phyloP scores from a whole-genome alignment of 2,113 vertebrate species.

The Salvelinus sp. region DNA sequence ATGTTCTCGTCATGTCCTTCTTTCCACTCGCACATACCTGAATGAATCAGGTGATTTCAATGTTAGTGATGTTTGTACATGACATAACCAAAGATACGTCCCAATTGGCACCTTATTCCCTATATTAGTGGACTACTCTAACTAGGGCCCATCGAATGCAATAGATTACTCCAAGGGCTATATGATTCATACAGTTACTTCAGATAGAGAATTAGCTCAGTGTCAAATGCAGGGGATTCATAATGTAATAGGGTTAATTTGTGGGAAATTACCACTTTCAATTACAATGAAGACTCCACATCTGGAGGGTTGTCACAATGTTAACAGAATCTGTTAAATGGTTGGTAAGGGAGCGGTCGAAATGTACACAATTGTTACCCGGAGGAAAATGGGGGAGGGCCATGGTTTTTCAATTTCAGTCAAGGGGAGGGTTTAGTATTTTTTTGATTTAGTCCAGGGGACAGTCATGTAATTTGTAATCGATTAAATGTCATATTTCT shows the following conservation, averaged over 20 bases:
- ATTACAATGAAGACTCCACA: neutral
- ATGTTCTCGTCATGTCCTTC: constrained; percentile 51
- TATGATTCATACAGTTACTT: neutral
- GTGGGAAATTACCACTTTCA: neutral
- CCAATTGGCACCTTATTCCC: neutral
- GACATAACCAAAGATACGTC: neutral
- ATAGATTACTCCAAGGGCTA: neutral
- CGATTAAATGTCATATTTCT: too few species aligned
- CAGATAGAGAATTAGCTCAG: neutral
- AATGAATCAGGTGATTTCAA: constrained; percentile 8
- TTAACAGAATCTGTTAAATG: neutral
- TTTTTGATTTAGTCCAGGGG: too few species aligned
- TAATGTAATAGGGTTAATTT: neutral
- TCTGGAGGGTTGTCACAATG: neutral
- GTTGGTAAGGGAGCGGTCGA: neutral
- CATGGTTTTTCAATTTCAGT: too few species aligned
- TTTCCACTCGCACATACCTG: constrained; percentile 33
- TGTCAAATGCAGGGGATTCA: neutral
- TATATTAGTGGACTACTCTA: neutral
- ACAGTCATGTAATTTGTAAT: too few species aligned
- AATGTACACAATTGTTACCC: neutral
- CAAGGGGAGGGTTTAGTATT: too few species aligned
- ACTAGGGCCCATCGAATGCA: neutral
- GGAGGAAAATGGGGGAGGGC: neutral
- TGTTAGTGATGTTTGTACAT: neutral